Base-by-base conservation (phyloP, 2,888 invertebrate species). In the Tyria jacobaeae region DNA sequence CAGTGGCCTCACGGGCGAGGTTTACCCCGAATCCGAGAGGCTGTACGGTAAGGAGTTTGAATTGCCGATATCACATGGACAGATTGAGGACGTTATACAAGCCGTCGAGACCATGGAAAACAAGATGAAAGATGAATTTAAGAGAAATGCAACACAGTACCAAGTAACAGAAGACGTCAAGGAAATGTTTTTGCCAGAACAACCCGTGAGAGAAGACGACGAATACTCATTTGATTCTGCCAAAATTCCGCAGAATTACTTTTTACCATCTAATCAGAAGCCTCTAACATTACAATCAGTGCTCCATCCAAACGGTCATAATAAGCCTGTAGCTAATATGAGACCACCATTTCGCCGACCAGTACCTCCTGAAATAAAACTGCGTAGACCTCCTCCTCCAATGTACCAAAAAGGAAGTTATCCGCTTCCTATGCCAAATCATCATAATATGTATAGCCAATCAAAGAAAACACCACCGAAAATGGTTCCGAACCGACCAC, bases 281-380 rank as follows among this genome's bases (percentile, higher is more conserved):
- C 94, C 94, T 0, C 81, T 93, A 59, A 94, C 94, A 1, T 75
- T 94, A 24, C 94, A 94, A 69, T 82, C 91, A 5, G 94, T 94
- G 1, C 74, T 94, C 71, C 82, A 93, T 4, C 94, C 94, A 0
- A 85, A 74, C 27, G 79, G 82, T 9, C 86, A 87, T 1, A 82
- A 78, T 50, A 86, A 85, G 47, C 88, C 85, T 0, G 80, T 74
- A 62, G 85, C 81, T 9, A 85, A 86, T 41, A 82, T 84, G 73
- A 80, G 92, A 63, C 91, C 91, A 31, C 88, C 87, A 0, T 94
- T 88, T 67, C 85, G 93, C 49, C 85, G 93, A 12, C 94, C 94
- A 0, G 75, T 78, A 3, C 93, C 93, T 0, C 93, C 92, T n/a
- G 94, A 94, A 78, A 92, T 94, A 27, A 92, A 91, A 68, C 67